Evolutionary conservation across 2,888 invertebrate genomes (phyloP).

Genomic region (Pediacus dermestoides): DNA sequence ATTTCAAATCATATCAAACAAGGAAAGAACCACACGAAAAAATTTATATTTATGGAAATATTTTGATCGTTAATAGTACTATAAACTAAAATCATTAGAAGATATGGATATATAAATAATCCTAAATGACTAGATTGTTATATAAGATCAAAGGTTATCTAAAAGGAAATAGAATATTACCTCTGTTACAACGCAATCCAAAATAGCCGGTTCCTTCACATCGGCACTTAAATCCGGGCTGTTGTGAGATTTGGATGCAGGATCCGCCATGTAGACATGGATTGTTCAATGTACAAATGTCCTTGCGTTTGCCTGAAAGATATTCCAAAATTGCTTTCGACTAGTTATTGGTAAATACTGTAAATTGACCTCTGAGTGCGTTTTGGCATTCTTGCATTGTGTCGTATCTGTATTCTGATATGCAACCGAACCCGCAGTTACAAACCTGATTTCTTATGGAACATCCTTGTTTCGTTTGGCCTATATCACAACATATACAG

Average conservation of each 20-base stretch:
- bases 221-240: slow-evolving; percentile 64
- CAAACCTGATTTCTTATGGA: slow-evolving; percentile 60
- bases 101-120: too few species aligned
- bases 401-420: slow-evolving; percentile 61
- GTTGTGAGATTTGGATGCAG: slow-evolving; percentile 65
- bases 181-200: slow-evolving; percentile 67
- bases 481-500: slow-evolving; percentile 54
- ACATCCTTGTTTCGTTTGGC: slow-evolving; percentile 61
- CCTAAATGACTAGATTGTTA: slow-evolving; percentile 10
- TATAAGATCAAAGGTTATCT: slow-evolving; percentile 20
- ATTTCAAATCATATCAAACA: too few species aligned
- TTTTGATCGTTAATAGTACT: too few species aligned
- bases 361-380: slow-evolving; percentile 58
- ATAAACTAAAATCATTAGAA: too few species aligned
- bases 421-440: slow-evolving; percentile 65
- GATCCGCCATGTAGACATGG: slow-evolving; percentile 65
- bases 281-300: slow-evolving; percentile 59
- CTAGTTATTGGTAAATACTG: not conserved
- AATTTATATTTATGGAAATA: too few species aligned
- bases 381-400: slow-evolving; percentile 59
- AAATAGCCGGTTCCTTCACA: slow-evolving; percentile 74
- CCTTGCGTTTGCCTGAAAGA: slow-evolving; percentile 52
- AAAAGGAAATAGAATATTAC: slow-evolving; percentile 44
- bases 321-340: slow-evolving; percentile 2
- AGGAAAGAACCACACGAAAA: too few species aligned